Evolutionary conservation across 2,797 vertebrate genomes (phyloP), one percentile per base, ranked within the genome.

Genomic region (Myoxocephalus aenaeus): DNA sequence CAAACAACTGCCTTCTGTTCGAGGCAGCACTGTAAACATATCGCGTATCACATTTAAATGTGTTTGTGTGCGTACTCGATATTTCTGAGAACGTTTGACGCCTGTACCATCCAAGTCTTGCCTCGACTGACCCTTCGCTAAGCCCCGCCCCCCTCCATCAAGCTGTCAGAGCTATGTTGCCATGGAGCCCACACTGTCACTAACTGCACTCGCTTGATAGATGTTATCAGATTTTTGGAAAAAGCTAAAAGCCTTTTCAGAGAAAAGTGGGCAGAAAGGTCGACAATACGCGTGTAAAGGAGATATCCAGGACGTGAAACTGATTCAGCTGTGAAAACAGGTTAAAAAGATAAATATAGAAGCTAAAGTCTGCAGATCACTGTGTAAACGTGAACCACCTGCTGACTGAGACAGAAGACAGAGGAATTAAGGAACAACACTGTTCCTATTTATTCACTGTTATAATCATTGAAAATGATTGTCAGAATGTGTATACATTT

Each of bases 31-130:
- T 25, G 9, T 44, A 25, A 65, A 72, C 32, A 32, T 10, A 32
- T 10, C 36, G 29, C 53, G 12, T 13, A 58, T 51, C 38, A 58
- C 32, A 18, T 58, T 12, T 13, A 59, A 72, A 68, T 34, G 42
- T 42, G 6, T 46, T 18, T 20, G 7, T 7, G 51, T 7, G 10
- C 8, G 2, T 32, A 27, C 15, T 32, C 29, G 29, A 46, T 22
- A 17, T 42, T 72, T 82, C 80, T 54, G 32, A 79, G 74, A 87
- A 84, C 29, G 11, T 15, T 5, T 25, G 10, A 32, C 48, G 18
- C 36, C 10, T 70, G 63, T 44, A 46, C 5, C 36, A 34, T 29
- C 32, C 3, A 3, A 32, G 32, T 5, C 32, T 32, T 34, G 34
- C 34, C 34, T 17, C 1, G 0, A 42, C 36, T 63, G 59, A 27